Evolutionary conservation across 2,888 invertebrate species (phyloP).

Genomic region (Luffia ferchaultella): DNA sequence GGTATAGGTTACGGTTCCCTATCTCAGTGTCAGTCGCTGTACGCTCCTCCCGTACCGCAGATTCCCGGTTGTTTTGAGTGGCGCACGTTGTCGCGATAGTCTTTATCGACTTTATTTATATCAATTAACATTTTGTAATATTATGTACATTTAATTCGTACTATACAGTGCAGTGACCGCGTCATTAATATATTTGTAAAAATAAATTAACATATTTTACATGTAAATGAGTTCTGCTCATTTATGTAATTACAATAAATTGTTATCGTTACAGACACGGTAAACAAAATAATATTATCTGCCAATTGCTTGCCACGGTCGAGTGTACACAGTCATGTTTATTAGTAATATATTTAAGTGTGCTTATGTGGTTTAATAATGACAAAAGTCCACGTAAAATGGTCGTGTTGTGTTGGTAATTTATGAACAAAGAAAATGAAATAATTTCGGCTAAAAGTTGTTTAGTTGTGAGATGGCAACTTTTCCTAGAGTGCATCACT

Average conservation of each 20-base stretch:
- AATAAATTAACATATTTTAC: too few relatives aligned
- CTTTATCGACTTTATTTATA: not conserved
- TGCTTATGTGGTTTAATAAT: not conserved
- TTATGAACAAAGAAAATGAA: not conserved
- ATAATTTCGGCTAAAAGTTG: not conserved
- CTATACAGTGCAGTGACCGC: not conserved
- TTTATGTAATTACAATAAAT: not conserved
- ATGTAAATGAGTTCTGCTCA: too few relatives aligned
- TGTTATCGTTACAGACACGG: not conserved
- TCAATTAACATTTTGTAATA: not conserved
- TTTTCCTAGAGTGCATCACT: conserved; percentile 47
- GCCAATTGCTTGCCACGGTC: not conserved
- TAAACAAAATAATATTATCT: not conserved
- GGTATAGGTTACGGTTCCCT: not conserved
- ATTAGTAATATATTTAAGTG: not conserved
- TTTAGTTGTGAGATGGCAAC: conserved; percentile 39
- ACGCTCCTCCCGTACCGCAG: not conserved
- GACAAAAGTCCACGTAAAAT: too few relatives aligned
- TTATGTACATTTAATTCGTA: not conserved
- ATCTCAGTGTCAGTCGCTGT: not conserved
- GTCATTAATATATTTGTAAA: not conserved
- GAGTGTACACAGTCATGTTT: not conserved
- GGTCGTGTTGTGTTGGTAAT: not conserved
- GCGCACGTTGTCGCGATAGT: not conserved
- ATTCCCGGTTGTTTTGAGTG: not conserved